Percentiles rank a stretch among this genome's conserved stretches.
Conservation (phyloP, 2,797 vertebrate genomes). For the Varecia variegata region DNA sequence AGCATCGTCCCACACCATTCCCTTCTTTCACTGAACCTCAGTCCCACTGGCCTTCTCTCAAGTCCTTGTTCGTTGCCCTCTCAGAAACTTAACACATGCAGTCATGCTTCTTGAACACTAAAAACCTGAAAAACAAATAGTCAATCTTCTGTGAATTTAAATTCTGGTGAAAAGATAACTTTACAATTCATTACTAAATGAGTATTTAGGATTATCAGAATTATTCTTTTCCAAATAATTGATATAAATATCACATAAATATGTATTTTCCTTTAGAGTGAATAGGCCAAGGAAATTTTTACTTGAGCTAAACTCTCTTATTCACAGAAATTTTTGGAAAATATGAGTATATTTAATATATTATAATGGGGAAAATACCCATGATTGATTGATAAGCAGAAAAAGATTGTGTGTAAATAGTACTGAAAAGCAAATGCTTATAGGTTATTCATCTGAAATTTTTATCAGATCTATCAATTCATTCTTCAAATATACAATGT, state of each 20-base stretch:
- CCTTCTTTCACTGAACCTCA: neutral
- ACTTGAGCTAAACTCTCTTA: neutral
- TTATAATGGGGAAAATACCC: neutral
- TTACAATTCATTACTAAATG: neutral
- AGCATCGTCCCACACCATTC: neutral
- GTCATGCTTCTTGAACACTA: neutral
- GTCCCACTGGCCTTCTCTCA: neutral
- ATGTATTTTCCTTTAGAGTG: neutral
- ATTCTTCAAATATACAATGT: neutral
- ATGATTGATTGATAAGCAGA: neutral
- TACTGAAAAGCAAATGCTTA: neutral
- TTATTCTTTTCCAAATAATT: neutral
- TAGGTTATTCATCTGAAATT: neutral
- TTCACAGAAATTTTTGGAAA: neutral
- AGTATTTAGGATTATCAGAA: neutral
- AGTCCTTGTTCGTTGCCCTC: neutral
- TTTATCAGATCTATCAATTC: neutral
- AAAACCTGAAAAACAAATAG: neutral
- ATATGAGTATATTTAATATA: neutral
- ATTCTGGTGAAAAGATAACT: neutral
- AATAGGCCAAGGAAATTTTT: neutral
- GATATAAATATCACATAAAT: neutral
- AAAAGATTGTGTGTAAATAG: neutral
- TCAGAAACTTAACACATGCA: neutral
- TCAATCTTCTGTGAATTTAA: neutral